Evolutionary conservation across 2,888 invertebrate genomes (phyloP).

Genomic region (Anarsia innoxiella): DNA sequence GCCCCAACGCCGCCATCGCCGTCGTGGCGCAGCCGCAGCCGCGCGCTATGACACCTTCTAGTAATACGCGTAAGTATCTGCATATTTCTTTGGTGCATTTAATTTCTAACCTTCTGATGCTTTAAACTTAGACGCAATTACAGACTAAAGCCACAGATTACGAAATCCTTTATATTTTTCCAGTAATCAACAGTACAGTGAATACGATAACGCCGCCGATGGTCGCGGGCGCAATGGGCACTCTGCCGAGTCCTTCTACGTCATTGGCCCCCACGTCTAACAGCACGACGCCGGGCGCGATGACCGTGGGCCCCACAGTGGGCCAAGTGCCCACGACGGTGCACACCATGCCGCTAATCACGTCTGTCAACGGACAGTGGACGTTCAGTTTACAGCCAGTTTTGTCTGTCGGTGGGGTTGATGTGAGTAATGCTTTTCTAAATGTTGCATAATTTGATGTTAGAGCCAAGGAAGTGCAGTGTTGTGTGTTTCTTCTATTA

Average conservation of each 20-base stretch:
- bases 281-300: constrained; percentile 9
- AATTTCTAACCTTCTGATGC: too few relatives aligned
- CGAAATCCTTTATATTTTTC: constrained; percentile 9
- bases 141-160: too few relatives aligned
- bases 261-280: constrained; percentile 14
- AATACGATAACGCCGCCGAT: constrained; percentile 42
- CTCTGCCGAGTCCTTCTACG: constrained; percentile 12
- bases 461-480: too few relatives aligned
- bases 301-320: constrained; percentile 23
- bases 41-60: constrained; percentile 17
- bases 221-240: too few relatives aligned
- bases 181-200: constrained; percentile 33
- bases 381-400: constrained; percentile 64
- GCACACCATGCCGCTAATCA: constrained; percentile 59
- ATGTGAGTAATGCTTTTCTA: too few relatives aligned
- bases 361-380: constrained; percentile 67
- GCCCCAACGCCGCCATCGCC: constrained; percentile 20
- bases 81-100: too few relatives aligned
- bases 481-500: too few relatives aligned
- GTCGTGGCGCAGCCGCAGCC: constrained; percentile 17
- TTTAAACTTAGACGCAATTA: too few relatives aligned
- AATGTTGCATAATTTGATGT: too few relatives aligned
- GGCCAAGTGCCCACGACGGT: constrained; percentile 43
- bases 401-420: constrained; percentile 59
- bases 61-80: too few relatives aligned